Base-by-base conservation (phyloP, 2,888 invertebrate species). In the Portevinia maculata region DNA sequence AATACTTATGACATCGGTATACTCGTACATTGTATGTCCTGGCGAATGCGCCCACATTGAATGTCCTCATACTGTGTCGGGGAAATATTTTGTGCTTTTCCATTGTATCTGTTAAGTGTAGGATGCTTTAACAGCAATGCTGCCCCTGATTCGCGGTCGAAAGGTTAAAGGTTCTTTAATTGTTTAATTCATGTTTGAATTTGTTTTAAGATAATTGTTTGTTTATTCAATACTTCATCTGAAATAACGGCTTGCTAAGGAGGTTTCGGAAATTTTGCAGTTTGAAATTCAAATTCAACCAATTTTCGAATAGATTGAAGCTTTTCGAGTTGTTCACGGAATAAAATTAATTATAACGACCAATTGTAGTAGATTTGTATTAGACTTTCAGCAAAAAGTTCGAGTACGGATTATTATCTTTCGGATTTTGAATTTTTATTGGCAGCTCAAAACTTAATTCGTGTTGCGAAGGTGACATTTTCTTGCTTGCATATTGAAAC, bases 11-110 rank as follows among this genome's bases (percentile, higher is more conserved):
- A 76, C 59, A 76, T 65, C 37, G 28, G 15, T 64, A 50, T 8
- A 48, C n/a, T n/a, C n/a, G n/a, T n/a, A n/a, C 21, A 28, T 4
- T 34, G 52, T 46, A 39, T 53, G 24, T 21, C 44, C 65, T 60
- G 46, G 44, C 13, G 60, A 76, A 21, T 30, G 55, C 76, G 62
- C 78, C 78, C 71, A 83, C 78, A 67, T 78, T 62, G 50, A 60
- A 78, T 83, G 83, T 62, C 78, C 76, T 83, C 83, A 83, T 78
- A 83, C 32, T 62, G 37, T 32, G 83, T 50, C 67, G 83, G 78
- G 78, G 78, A 78, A 83, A 19, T n/a, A 7, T 39, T 19, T n/a
- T 46, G 28, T 46, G 17, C 6, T 60, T 41, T 50, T 41, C 0
- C 28, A 9, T 52, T 34, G 3, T 37, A 17, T 67, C 28, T 59